Percentiles rank a stretch among this genome's conserved stretches.
These are phyloP conservation scores for Butastur rufipennis DNA, from an alignment of 2,113 vertebrate genomes.

Conservation along the genomic window DNA sequence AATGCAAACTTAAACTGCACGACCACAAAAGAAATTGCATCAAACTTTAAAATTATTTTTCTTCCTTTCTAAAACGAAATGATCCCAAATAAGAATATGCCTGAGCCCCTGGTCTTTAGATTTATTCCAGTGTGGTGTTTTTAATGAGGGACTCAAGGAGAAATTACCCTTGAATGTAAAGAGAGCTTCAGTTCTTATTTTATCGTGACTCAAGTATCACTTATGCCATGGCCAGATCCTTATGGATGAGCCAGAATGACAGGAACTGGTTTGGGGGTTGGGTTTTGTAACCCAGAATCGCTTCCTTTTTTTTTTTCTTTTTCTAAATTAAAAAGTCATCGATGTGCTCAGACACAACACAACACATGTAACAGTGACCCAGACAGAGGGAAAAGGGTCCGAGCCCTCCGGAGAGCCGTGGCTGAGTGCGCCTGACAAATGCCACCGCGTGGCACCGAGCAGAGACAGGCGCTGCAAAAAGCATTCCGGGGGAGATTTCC, in stretches of 20 bases:
- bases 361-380: neutral
- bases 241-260: fast-evolving
- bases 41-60: neutral
- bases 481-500: neutral
- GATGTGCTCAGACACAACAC: neutral
- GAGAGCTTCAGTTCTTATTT: neutral
- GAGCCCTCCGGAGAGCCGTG: neutral
- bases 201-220: neutral
- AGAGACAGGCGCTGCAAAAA: neutral
- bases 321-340: neutral
- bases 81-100: neutral
- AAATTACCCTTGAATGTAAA: neutral
- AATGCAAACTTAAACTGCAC: neutral
- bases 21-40: neutral
- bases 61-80: neutral
- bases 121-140: neutral
- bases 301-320: neutral
- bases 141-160: neutral
- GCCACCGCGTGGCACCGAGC: neutral
- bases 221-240: fast-evolving
- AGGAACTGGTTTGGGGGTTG: neutral
- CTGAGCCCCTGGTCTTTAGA: neutral
- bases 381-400: neutral
- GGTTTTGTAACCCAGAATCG: fast-evolving
- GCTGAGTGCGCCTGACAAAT: neutral